These are phyloP conservation scores for Zaprionus ornatus DNA, from an alignment of 1,140 invertebrate species.

Conservation along the genomic window DNA sequence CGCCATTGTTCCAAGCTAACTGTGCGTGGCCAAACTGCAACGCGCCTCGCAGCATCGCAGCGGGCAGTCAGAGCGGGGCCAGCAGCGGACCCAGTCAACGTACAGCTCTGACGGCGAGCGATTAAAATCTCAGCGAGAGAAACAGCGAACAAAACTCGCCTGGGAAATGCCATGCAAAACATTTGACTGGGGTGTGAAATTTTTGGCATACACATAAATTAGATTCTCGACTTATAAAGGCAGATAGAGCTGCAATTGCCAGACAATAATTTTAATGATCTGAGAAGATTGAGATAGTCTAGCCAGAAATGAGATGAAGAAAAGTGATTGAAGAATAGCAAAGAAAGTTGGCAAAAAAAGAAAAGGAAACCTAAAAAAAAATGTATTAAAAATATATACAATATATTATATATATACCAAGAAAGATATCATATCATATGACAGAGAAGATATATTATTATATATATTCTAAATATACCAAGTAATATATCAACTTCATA, in stretches of 20 bases:
- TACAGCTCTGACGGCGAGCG: constrained; percentile 58
- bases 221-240: constrained; percentile 39
- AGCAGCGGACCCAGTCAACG: background rate
- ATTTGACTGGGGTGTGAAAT: constrained; percentile 39
- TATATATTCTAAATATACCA: too few relatives aligned
- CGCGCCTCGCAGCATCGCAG: constrained; percentile 42
- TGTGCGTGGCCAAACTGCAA: constrained; percentile 65
- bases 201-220: constrained; percentile 45
- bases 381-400: background rate
- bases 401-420: background rate
- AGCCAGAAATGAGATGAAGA: background rate
- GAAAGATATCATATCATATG: too few relatives aligned
- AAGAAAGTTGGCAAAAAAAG: background rate
- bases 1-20: constrained; percentile 70
- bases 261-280: constrained; percentile 22
- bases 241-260: constrained; percentile 11
- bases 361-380: background rate
- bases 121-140: constrained; percentile 68
- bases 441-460: too few relatives aligned
- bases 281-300: background rate
- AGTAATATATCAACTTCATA: too few relatives aligned
- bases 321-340: background rate
- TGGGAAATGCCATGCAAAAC: constrained; percentile 51
- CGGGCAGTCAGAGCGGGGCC: constrained; percentile 40
- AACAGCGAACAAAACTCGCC: constrained; percentile 29